phyloP scores from a whole-genome alignment of 2,113 vertebrate species.

The Lagopus muta region DNA sequence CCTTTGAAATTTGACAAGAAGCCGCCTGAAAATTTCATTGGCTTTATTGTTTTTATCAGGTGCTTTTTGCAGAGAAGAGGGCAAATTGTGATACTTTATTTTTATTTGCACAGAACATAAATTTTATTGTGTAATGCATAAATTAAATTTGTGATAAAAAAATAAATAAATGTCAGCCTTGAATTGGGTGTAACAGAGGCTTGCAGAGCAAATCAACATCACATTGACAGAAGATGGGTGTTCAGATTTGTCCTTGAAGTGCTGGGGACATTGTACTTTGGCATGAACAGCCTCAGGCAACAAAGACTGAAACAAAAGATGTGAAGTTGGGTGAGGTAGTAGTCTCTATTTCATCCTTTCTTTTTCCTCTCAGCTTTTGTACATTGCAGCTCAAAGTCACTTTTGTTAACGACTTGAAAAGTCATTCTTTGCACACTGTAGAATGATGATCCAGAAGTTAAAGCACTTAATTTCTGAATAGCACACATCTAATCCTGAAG shows the following conservation, averaged over 20 bases:
- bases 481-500: neutral
- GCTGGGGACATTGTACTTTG: neutral
- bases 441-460: neutral
- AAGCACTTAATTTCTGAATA: neutral
- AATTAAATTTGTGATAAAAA: neutral
- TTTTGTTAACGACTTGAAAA: neutral
- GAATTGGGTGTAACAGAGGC: neutral
- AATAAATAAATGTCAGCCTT: neutral
- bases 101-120: neutral
- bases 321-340: neutral
- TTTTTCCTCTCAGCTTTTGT: neutral
- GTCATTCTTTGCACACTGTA: neutral
- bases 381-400: neutral
- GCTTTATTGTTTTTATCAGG: neutral
- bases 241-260: neutral
- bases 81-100: neutral
- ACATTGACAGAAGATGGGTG: neutral
- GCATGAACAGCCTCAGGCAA: neutral
- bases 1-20: neutral
- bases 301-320: neutral
- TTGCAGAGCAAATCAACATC: neutral
- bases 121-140: neutral
- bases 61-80: neutral
- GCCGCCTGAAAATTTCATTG: neutral
- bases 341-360: neutral